phyloP scores from a whole-genome alignment of 2,113 vertebrate species.

The Emydocephalus ijimae region DNA sequence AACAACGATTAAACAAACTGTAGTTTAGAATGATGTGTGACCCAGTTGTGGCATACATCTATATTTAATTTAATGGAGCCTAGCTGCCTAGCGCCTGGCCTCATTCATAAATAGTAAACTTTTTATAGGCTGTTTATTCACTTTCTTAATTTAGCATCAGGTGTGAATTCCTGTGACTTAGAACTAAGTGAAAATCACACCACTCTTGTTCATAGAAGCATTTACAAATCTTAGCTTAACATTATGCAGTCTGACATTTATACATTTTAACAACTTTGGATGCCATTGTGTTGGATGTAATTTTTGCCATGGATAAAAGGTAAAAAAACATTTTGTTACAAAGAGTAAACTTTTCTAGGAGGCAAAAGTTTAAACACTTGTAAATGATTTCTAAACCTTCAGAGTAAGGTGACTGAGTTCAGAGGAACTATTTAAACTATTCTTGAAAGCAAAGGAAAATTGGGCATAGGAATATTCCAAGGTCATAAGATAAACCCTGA shows the following conservation, averaged over 20 bases:
- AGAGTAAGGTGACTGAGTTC: slow-evolving; percentile 38
- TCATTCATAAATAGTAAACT: not conserved
- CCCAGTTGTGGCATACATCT: not conserved
- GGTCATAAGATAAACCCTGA: not conserved
- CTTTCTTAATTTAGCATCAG: not conserved
- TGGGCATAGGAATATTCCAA: not conserved
- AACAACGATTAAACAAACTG: not conserved
- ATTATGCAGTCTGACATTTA: not conserved
- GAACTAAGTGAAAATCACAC: not conserved
- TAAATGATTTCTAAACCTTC: slow-evolving; percentile 28
- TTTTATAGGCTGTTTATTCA: not conserved
- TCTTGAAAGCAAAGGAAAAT: slow-evolving; percentile 14
- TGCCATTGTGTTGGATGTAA: not conserved
- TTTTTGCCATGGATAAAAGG: too few relatives aligned
- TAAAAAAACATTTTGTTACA: not conserved
- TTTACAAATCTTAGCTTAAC: not conserved
- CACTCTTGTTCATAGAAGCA: not conserved
- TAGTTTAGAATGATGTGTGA: not conserved
- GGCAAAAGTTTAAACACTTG: slow-evolving; percentile 17
- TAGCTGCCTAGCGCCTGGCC: not conserved
- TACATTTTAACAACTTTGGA: not conserved
- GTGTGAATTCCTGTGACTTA: not conserved
- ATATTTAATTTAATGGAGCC: not conserved
- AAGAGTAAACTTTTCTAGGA: not conserved
- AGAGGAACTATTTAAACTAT: slow-evolving; percentile 31